Conservation (phyloP, 2,797 vertebrate genomes). For the Xiphorhynchus erythropygius region DNA sequence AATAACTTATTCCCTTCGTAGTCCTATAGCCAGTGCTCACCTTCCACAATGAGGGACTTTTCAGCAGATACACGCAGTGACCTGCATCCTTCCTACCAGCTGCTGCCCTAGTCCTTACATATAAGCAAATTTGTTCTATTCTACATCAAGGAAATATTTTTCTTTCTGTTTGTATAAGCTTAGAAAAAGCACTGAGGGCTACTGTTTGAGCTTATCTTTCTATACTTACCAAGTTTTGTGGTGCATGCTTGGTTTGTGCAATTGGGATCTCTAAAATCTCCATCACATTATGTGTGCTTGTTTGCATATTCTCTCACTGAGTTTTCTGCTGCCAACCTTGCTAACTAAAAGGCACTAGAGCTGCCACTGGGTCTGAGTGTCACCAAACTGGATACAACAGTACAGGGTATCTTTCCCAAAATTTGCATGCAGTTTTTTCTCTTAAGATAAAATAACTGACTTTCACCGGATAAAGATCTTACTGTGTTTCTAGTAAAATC, state of each 20-base stretch:
- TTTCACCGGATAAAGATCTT: not conserved
- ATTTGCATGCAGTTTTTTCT: not conserved
- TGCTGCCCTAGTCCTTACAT: not conserved
- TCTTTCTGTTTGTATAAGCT: not conserved
- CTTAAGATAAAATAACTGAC: not conserved
- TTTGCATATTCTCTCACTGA: not conserved
- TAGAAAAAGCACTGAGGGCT: not conserved
- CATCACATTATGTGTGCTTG: fast-evolving
- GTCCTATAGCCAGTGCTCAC: fast-evolving
- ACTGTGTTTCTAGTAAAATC: not conserved
- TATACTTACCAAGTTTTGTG: not conserved
- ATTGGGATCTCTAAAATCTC: not conserved
- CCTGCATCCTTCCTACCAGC: not conserved
- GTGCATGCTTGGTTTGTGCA: not conserved
- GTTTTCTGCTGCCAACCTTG: not conserved
- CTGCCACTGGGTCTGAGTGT: not conserved
- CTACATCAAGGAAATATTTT: not conserved
- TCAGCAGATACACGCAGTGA: not conserved
- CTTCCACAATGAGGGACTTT: not conserved
- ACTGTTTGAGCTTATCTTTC: not conserved
- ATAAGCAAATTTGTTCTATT: not conserved
- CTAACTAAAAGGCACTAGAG: not conserved
- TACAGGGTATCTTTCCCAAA: not conserved
- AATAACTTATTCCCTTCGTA: not conserved
- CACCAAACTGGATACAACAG: not conserved